Base-by-base conservation (phyloP, 2,888 invertebrate species). In the Yponomeuta plumbellus region DNA sequence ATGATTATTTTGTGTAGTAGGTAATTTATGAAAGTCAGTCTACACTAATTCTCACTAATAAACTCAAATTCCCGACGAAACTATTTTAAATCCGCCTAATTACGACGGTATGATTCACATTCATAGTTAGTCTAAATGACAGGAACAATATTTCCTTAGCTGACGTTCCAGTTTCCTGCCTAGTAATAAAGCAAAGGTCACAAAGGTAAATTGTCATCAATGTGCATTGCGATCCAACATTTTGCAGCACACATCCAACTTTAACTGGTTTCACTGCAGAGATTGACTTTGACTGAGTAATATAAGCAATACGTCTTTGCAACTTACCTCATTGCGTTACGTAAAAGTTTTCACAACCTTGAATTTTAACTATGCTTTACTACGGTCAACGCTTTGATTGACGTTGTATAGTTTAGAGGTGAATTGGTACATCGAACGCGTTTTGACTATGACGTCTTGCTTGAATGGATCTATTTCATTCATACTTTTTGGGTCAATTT, bases 161-260 rank as follows among this genome's bases (percentile, higher is more conserved):
- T 34, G 34, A 34, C 34, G 34, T 5, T 10, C 34, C 5, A 52
- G 44, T 13, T 17, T 52, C 44, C 44, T 17, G 17, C 44, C 44
- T 13, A 44, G 44, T 52, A 52, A 52, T 52, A 52, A 52, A 17
- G 44, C 13, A 34, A 10, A 34, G 44, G 44, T 52, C 44, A 52
- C 17, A 8, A 58, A 58, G 11, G 58, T 20, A 73, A 74, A 75
- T 75, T 73, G 72, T 73, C 71, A 72, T 75, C n/a, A n/a, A n/a
- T n/a, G n/a, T 72, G 74, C 83, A 34, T 34, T 34, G 77, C 82
- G 84, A 72, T 68, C 73, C 71, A 73, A 67, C 75, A 80, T 81
- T 88, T 86, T 70, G 69, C 79, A 67, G 69, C 68, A 70, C 68
- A 67, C 66, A 70, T 73, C 80, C 84, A 84, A 85, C 71, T 75